phyloP scores from a whole-genome alignment of 2,113 vertebrate genomes.

The Spea multiplicata region DNA sequence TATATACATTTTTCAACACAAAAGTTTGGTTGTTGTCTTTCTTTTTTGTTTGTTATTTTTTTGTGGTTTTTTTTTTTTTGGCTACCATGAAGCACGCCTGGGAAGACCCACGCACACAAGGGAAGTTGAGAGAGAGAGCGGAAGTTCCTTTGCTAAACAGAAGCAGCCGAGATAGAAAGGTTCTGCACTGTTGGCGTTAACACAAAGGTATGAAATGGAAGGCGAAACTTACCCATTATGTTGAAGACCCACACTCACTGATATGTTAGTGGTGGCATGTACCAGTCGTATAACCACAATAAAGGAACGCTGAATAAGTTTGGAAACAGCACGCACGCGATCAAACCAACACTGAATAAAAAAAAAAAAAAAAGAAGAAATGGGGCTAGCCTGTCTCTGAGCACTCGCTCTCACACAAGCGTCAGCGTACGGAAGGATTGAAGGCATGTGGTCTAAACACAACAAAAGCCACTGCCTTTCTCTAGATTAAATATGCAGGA shows the following conservation, averaged over 20 bases:
- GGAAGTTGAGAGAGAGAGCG: no score
- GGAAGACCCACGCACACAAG: no score
- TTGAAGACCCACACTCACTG: slow-evolving; percentile 63
- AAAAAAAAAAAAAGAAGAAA: slow-evolving; percentile 40
- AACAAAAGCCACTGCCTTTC: slow-evolving; percentile 92
- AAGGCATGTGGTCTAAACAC: slow-evolving; percentile 96
- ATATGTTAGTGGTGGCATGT: slow-evolving; percentile 43
- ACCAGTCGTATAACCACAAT: slow-evolving; percentile 64
- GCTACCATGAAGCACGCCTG: no score
- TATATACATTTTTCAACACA: background rate
- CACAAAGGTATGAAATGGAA: slow-evolving; percentile 28
- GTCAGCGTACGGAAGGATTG: slow-evolving; percentile 78
- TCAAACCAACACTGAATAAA: no score
- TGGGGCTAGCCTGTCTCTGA: slow-evolving; percentile 62
- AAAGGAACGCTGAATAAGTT: slow-evolving; percentile 1
- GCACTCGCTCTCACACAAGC: slow-evolving; percentile 65
- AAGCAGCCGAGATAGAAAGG: background rate
- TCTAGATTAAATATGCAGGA: slow-evolving; percentile 96
- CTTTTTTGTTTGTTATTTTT: background rate
- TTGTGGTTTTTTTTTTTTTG: no score
- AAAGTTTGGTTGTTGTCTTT: background rate
- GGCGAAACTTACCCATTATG: slow-evolving; percentile 81
- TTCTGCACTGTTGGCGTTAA: background rate
- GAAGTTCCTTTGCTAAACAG: background rate
- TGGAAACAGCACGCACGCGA: no score